Evolutionary conservation across 2,888 invertebrate genomes (phyloP).

Genomic region (Eurois occulta): DNA sequence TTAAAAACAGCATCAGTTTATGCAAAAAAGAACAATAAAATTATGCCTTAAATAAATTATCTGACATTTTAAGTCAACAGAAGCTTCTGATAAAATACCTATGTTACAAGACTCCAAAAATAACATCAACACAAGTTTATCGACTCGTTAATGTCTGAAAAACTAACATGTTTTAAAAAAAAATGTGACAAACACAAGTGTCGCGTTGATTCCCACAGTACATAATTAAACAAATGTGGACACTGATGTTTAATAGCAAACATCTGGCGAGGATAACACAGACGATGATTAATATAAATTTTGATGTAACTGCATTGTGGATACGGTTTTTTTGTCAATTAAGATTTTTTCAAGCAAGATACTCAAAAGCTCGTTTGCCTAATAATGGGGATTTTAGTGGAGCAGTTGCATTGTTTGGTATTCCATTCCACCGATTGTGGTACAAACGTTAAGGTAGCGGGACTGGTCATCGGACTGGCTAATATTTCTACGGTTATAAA

Average conservation of each 20-base stretch:
- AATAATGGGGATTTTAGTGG: not conserved
- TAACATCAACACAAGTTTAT: conserved; percentile 7
- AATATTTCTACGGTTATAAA: not conserved
- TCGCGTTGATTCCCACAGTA: conserved; percentile 36
- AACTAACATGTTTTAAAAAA: conserved; percentile 13
- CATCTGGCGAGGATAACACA: conserved; percentile 30
- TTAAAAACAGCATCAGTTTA: not conserved
- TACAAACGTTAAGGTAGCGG: not conserved
- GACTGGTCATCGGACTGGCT: not conserved
- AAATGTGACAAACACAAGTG: conserved; percentile 7
- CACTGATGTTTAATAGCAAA: conserved; percentile 26
- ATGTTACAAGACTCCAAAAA: not conserved
- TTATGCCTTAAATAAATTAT: not conserved
- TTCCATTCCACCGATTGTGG: not conserved
- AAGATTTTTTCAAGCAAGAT: not conserved
- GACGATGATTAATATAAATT: not conserved
- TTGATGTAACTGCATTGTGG: conserved; percentile 5
- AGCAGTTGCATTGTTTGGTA: not conserved
- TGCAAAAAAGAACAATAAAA: conserved; percentile 5
- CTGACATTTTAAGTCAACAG: not conserved
- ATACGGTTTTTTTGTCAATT: not conserved
- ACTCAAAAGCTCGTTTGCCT: not conserved
- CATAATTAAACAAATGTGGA: conserved; percentile 36
- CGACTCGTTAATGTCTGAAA: conserved; percentile 13
- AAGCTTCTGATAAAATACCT: conserved; percentile 5